Evolutionary conservation across 1,140 invertebrate species (phyloP).

Genomic region (Drosophila ironensis): DNA sequence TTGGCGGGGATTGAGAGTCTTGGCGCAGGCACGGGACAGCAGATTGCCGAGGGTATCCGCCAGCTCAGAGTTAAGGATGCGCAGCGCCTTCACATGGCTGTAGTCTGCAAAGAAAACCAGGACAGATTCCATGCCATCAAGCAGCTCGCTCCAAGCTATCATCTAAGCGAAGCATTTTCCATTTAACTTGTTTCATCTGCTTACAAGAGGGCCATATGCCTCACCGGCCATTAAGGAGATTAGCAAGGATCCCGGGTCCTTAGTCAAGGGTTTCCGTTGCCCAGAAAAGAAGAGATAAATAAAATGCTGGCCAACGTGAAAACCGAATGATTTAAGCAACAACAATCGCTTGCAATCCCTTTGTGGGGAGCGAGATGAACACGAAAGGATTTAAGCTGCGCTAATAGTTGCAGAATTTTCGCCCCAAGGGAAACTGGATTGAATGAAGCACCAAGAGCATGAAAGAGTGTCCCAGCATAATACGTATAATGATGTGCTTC

Average conservation of each 20-base stretch:
- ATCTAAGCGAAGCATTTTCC: constrained; percentile 21
- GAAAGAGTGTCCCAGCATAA: background rate
- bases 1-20: constrained; percentile 89
- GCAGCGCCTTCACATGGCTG: constrained; percentile 88
- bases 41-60: constrained; percentile 97
- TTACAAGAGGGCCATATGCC: constrained; percentile 19
- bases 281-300: constrained; percentile 2
- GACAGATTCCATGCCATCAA: constrained; percentile 5
- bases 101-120: constrained; percentile 88
- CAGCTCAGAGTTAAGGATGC: constrained; percentile 94
- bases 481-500: constrained; percentile 1
- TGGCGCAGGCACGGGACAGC: constrained; percentile 89
- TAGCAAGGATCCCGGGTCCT: constrained; percentile 9
- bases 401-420: constrained; percentile 39
- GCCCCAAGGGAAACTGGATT: constrained; percentile 21
- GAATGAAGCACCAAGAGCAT: constrained; percentile 10
- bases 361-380: constrained; percentile 23
- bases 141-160: too few relatives aligned
- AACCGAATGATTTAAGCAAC: constrained; percentile 28
- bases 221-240: constrained; percentile 39
- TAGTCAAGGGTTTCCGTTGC: background rate
- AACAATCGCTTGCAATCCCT: constrained; percentile 49
- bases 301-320: constrained; percentile 16
- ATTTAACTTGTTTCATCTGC: constrained; percentile 17
- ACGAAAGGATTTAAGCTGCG: constrained; percentile 35